Base-by-base conservation (phyloP, 30 jellyfish, hydroid and myxozoan species). In the Turritopsis rubra region DNA sequence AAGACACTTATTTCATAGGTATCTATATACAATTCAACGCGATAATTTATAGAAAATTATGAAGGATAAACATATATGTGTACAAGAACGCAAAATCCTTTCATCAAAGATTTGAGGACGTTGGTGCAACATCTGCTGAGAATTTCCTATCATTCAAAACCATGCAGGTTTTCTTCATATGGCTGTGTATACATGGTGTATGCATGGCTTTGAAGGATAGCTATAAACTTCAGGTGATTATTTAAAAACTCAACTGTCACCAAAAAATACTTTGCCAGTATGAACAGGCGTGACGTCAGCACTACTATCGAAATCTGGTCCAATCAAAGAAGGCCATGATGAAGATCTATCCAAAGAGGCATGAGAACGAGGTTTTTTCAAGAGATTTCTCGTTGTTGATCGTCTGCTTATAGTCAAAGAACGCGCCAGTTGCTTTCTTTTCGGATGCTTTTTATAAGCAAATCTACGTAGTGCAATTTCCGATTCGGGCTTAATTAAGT, bases 391-490 rank as follows among this genome's bases (percentile, higher is more conserved):
- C 16, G 87, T 52, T 18, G 87, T 53, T 18, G 87, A 71, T 66
- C 88, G 88, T n/a, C 72, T 26, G 60, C 23, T 41, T 23, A 74
- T 74, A 72, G 82, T 23, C 9, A 74, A 29, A 21, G 82, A 24
- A 52, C 86, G 70, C 0, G 74, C 88, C 18, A 82, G 21, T 70
- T 82, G 85, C 21, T 65, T 60, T 29, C 53, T 18, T 82, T 82
- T 82, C 1, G 86, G 41, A 21, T 82, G 70, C 53, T 82, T 82
- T 3, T 82, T 82, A 21, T 65, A 66, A 21, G 88, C 86, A 24
- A 82, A 53, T 1, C 76, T 23, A 19, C 76, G 65, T 25, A 7
- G 30, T 18, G 0, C 0, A 41, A 25, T 31, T 52, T 80, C 87
- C 28, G n/a, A 18, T 21, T 21, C 76, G 76, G 80, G 20, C 26